These are phyloP conservation scores for Anguilla obscura DNA, from an alignment of 2,797 vertebrate genomes.

Conservation along the genomic window DNA sequence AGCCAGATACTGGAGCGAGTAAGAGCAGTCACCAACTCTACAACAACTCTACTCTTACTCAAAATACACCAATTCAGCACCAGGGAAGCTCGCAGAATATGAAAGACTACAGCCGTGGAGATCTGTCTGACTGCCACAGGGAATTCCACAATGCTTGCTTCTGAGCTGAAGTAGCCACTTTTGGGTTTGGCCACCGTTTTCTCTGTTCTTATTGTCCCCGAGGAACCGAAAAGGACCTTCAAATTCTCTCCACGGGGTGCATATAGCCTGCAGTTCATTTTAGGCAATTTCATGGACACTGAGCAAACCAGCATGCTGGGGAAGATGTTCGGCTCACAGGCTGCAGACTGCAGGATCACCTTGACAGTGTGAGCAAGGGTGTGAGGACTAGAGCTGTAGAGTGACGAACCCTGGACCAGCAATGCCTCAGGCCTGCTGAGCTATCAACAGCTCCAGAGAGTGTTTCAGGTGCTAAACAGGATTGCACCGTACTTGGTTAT, in stretches of 20 bases:
- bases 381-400: background rate
- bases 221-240: background rate
- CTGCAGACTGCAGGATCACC: background rate
- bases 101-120: background rate
- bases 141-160: background rate
- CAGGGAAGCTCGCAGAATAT: background rate
- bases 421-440: background rate
- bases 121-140: background rate
- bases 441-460: conserved; percentile 9
- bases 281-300: background rate
- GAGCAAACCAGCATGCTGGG: background rate
- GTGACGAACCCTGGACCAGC: background rate
- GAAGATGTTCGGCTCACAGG: background rate
- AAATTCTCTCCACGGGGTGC: background rate
- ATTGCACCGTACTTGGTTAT: background rate
- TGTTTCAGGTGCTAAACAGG: conserved; percentile 5
- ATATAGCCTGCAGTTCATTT: background rate
- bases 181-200: background rate
- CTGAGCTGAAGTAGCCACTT: background rate
- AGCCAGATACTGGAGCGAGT: conserved; percentile 44
- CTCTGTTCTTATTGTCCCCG: background rate
- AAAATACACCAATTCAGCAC: background rate
- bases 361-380: background rate
- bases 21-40: conserved; percentile 38
- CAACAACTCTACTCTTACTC: conserved; percentile 29